These are phyloP conservation scores for Thinocorus orbignyianus DNA, from an alignment of 2,113 vertebrate genomes.

Conservation along the genomic window DNA sequence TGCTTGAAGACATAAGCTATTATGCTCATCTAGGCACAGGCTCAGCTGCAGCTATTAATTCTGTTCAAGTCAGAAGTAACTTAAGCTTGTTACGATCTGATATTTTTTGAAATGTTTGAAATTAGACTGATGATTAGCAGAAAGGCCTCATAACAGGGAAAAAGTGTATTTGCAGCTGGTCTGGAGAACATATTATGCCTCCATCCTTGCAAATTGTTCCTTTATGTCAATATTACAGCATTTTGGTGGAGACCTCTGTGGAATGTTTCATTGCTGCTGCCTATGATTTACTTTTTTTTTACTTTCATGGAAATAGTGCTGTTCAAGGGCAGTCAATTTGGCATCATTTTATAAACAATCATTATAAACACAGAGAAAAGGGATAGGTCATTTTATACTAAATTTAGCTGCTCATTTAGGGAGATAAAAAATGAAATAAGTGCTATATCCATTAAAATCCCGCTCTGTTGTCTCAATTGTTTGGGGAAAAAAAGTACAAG, in stretches of 20 bases:
- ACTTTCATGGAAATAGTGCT: background rate
- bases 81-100: background rate
- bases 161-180: background rate
- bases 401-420: slow-evolving; percentile 32
- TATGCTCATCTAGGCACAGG: background rate
- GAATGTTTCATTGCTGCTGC: slow-evolving; percentile 6
- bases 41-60: background rate
- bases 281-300: background rate
- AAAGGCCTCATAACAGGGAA: background rate
- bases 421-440: background rate
- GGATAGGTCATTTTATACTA: slow-evolving; percentile 16
- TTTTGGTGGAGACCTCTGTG: slow-evolving; percentile 25
- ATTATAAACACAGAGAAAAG: background rate
- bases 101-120: slow-evolving; percentile 22
- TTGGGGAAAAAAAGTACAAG: background rate
- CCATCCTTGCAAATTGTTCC: background rate
- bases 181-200: background rate
- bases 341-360: slow-evolving; percentile 15
- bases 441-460: slow-evolving; percentile 37
- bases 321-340: slow-evolving; percentile 37
- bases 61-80: background rate
- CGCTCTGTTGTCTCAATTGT: background rate
- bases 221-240: slow-evolving; percentile 4
- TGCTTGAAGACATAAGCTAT: background rate
- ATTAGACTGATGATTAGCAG: background rate